Conservation (phyloP, 2,888 invertebrate genomes). For the Ornithoptera priamus region DNA sequence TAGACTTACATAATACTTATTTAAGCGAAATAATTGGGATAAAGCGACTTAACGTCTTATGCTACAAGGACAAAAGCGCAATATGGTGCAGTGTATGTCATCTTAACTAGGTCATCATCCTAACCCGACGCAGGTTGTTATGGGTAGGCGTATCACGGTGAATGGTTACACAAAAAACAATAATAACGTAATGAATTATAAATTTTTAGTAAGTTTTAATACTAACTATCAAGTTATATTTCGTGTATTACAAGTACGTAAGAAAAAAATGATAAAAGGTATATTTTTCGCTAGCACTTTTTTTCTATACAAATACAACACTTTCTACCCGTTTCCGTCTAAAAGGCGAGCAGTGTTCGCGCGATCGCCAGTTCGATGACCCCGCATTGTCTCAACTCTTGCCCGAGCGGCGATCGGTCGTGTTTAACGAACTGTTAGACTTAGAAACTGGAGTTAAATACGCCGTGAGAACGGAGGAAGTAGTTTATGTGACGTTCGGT, state of each 20-base stretch:
- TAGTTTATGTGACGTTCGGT: slow-evolving; percentile 22
- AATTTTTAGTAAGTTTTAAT: too few species aligned
- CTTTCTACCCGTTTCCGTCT: slow-evolving; percentile 29
- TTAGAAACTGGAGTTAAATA: slow-evolving; percentile 34
- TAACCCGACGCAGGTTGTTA: too few species aligned
- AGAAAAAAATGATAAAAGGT: not conserved
- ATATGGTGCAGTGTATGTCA: too few species aligned
- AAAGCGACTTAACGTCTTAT: too few species aligned
- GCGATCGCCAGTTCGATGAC: slow-evolving; percentile 38
- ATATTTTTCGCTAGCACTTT: slow-evolving; percentile 1
- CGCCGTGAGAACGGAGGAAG: slow-evolving; percentile 35
- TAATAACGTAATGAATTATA: too few species aligned
- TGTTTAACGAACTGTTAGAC: slow-evolving; percentile 36
- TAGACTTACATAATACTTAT: too few species aligned
- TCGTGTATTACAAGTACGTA: not conserved
- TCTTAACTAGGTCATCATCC: too few species aligned
- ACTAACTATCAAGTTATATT: not conserved
- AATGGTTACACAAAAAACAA: too few species aligned
- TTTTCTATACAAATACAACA: slow-evolving; percentile 22
- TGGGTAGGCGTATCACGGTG: too few species aligned
- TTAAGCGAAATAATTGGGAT: too few species aligned
- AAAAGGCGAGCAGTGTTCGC: slow-evolving; percentile 31
- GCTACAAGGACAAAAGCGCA: too few species aligned
- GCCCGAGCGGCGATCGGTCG: slow-evolving; percentile 29
- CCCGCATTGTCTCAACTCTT: slow-evolving; percentile 42